phyloP scores from a whole-genome alignment of 1,140 invertebrate species.

The Anagrus nilaparvatae region DNA sequence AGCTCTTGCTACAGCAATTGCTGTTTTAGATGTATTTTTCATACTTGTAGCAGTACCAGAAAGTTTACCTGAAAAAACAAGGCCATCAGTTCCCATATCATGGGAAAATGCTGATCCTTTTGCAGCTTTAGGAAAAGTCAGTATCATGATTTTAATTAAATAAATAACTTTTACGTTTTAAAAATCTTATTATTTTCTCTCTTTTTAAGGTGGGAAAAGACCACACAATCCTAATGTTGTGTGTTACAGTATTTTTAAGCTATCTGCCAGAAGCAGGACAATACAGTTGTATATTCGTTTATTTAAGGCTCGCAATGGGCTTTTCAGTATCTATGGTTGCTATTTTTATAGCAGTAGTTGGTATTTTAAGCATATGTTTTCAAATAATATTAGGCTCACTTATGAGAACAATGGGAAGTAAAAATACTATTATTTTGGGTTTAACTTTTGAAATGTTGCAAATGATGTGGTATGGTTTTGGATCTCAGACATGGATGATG shows the following conservation, averaged over 20 bases:
- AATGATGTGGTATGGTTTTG: conserved; percentile 94
- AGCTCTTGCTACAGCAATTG: conserved; percentile 89
- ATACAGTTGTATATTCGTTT: conserved; percentile 99
- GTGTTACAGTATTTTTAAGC: conserved; percentile 93
- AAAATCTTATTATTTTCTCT: conserved; percentile 3
- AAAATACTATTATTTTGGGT: conserved; percentile 95
- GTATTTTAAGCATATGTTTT: conserved; percentile 89
- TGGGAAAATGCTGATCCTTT: conserved; percentile 99
- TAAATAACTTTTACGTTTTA: neutral
- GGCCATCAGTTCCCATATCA: conserved; percentile 72
- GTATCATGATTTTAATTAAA: conserved; percentile 18
- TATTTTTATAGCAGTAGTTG: conserved; percentile 94
- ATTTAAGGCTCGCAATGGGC: conserved; percentile 94
- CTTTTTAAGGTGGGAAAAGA: conserved; percentile 78
- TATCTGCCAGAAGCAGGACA: conserved; percentile 98
- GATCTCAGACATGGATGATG: conserved; percentile 89
- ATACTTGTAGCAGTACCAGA: conserved; percentile 97
- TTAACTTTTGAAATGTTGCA: conserved; percentile 94
- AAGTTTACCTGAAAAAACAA: conserved; percentile 88
- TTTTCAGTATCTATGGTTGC: conserved; percentile 93
- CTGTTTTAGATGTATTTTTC: conserved; percentile 94
- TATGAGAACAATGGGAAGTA: conserved; percentile 85
- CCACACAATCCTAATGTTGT: conserved; percentile 91
- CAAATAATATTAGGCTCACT: conserved; percentile 73
- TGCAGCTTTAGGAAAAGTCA: conserved; percentile 52